phyloP scores from a whole-genome alignment of 2,797 vertebrate species.

The Arctocebus calabarensis region DNA sequence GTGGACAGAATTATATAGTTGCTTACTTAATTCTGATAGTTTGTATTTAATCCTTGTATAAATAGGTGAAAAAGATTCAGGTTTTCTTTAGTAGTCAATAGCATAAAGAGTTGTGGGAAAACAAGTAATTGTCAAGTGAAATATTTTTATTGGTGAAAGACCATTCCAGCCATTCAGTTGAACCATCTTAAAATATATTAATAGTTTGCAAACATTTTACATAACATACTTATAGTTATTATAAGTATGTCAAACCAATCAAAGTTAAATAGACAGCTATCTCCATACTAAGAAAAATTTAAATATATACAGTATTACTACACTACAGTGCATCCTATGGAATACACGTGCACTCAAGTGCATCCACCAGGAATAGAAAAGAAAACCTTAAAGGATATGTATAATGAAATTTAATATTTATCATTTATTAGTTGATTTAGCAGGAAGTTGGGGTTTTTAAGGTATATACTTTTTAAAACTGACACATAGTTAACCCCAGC shows the following conservation, averaged over 20 bases:
- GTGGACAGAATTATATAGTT: slow-evolving; percentile 93
- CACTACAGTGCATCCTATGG: slow-evolving; percentile 86
- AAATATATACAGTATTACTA: slow-evolving; percentile 90
- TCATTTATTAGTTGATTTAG: slow-evolving; percentile 89
- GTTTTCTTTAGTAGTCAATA: slow-evolving; percentile 95
- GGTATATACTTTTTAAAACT: slow-evolving; percentile 88
- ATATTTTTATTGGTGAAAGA: slow-evolving; percentile 89
- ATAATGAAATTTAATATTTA: slow-evolving; percentile 90
- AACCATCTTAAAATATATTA: slow-evolving; percentile 87
- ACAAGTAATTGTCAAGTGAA: slow-evolving; percentile 95
- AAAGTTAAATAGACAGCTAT: slow-evolving; percentile 82
- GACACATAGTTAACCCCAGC: slow-evolving; percentile 86
- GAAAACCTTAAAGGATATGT: slow-evolving; percentile 86
- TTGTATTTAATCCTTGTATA: slow-evolving; percentile 92
- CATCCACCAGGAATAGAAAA: slow-evolving; percentile 87
- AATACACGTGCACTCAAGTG: slow-evolving; percentile 84
- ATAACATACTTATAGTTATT: slow-evolving; percentile 86
- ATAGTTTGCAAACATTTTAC: slow-evolving; percentile 85
- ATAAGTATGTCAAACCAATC: slow-evolving; percentile 85
- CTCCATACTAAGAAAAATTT: slow-evolving; percentile 85
- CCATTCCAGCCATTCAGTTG: slow-evolving; percentile 87
- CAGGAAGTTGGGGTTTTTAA: slow-evolving; percentile 89
- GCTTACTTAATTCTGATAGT: slow-evolving; percentile 92
- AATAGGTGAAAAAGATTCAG: slow-evolving; percentile 94
- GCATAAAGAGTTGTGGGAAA: slow-evolving; percentile 89